Evolutionary conservation across 2,113 vertebrate species (phyloP).

Genomic region (Hippocampus mohnikei): DNA sequence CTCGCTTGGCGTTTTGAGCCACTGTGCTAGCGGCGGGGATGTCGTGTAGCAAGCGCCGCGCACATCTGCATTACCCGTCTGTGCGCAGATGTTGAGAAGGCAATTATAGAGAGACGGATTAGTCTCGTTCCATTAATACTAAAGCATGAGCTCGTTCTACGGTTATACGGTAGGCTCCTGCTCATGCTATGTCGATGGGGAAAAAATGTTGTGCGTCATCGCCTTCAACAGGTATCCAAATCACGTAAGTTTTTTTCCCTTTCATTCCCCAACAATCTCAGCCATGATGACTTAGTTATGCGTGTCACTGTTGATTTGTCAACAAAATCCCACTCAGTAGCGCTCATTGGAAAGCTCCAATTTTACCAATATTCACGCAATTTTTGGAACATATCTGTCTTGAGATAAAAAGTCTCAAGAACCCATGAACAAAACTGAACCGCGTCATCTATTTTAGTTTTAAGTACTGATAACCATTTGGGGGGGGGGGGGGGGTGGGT

Average conservation of each 20-base stretch:
- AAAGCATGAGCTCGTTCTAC: neutral
- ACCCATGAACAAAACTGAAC: too few relatives aligned
- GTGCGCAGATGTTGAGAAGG: neutral
- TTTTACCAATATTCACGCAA: too few relatives aligned
- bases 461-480: too few relatives aligned
- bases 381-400: too few relatives aligned
- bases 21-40: neutral
- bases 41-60: neutral
- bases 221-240: neutral
- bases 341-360: too few relatives aligned
- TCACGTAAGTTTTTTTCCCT: neutral
- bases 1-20: neutral
- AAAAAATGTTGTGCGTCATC: neutral
- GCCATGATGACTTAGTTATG: too few relatives aligned
- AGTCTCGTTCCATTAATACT: neutral
- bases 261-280: too few relatives aligned
- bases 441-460: too few relatives aligned
- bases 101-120: neutral
- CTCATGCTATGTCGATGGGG: neutral
- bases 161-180: neutral
- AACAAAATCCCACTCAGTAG: too few relatives aligned
- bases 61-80: neutral
- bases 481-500: too few relatives aligned
- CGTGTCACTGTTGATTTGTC: too few relatives aligned
- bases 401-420: too few relatives aligned